A percentile compares a stretch with the other conserved stretches of the same genome.
Evolutionary conservation across 2,797 vertebrate genomes (phyloP).

Genomic region (Coilia nasus): DNA sequence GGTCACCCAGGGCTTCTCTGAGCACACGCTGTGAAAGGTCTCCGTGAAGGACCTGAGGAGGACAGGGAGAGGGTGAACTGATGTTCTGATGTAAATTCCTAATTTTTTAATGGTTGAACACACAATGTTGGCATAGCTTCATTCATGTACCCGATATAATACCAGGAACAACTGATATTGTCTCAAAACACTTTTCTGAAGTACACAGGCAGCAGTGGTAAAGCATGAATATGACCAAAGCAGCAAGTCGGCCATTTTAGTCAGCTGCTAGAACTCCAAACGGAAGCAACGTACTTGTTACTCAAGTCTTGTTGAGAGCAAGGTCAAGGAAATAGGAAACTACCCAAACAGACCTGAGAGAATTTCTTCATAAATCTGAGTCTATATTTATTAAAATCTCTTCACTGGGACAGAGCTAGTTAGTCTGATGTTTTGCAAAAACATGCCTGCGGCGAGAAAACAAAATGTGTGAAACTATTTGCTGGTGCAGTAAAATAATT

Average conservation of each 20-base stretch:
- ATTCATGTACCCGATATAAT: too few species aligned
- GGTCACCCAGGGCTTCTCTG: constrained; percentile 88
- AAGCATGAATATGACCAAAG: too few species aligned
- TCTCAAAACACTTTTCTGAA: too few species aligned
- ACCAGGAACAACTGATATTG: too few species aligned
- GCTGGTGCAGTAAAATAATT: not conserved
- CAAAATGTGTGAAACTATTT: not conserved
- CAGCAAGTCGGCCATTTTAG: too few species aligned
- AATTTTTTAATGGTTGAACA: too few species aligned
- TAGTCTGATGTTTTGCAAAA: not conserved
- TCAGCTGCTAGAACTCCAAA: too few species aligned
- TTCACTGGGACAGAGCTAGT: not conserved
- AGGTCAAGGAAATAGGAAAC: not conserved
- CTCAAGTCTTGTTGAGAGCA: not conserved
- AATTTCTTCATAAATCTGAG: not conserved
- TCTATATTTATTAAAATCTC: not conserved
- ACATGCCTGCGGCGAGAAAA: not conserved
- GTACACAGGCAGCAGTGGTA: too few species aligned
- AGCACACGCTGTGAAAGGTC: constrained; percentile 83
- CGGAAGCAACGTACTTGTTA: too few species aligned
- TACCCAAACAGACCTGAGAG: not conserved
- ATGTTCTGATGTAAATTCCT: too few species aligned
- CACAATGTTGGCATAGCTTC: too few species aligned
- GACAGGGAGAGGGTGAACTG: not conserved
- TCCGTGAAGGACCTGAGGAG: constrained; percentile 81